These are phyloP conservation scores for Petrolisthes manimaculis DNA, from an alignment of 2,888 invertebrate species.

Conservation along the genomic window DNA sequence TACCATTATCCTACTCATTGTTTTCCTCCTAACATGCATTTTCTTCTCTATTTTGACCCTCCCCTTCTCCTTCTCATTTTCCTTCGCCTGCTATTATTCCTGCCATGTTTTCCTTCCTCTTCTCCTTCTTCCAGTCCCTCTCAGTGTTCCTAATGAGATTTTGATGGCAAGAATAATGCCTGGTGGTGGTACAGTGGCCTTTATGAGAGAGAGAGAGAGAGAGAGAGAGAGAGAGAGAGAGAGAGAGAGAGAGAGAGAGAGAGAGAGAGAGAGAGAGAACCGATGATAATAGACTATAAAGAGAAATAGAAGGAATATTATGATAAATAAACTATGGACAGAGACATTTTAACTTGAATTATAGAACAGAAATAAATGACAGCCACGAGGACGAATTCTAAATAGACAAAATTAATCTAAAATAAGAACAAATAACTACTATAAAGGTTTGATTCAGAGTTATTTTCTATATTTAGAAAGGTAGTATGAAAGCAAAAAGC, in stretches of 20 bases:
- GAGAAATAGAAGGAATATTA: background rate
- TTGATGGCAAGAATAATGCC: background rate
- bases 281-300: background rate
- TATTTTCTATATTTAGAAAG: too few species aligned
- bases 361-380: background rate
- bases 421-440: background rate
- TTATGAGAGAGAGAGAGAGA: background rate
- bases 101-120: background rate
- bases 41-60: background rate
- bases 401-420: background rate
- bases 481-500: too few species aligned
- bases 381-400: background rate
- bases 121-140: background rate
- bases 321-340: background rate
- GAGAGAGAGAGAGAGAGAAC: slow-evolving; percentile 4
- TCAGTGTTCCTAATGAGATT: background rate
- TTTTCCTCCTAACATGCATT: background rate
- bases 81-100: background rate
- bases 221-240: slow-evolving; percentile 1
- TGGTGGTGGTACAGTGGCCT: background rate
- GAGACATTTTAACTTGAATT: background rate
- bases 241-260: slow-evolving; percentile 31
- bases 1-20: background rate
- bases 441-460: too few species aligned
- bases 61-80: background rate